phyloP scores from a whole-genome alignment of 2,113 vertebrate genomes.

The Coturnix japonica region DNA sequence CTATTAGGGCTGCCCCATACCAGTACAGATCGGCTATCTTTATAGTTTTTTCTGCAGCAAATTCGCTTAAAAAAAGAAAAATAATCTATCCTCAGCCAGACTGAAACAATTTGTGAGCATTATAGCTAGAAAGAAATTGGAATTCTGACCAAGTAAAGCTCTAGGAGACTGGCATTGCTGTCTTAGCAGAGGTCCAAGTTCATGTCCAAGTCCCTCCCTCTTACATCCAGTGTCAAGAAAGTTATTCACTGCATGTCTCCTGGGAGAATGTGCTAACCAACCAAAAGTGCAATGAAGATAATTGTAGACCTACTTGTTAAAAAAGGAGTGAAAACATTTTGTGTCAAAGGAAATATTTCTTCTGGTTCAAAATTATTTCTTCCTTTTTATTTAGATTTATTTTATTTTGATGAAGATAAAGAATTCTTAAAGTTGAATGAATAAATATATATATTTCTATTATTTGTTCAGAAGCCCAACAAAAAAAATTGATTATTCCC shows the following conservation, averaged over 20 bases:
- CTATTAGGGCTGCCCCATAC: background rate
- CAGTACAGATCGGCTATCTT: background rate
- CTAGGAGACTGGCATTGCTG: background rate
- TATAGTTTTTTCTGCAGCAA: background rate
- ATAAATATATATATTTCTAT: background rate
- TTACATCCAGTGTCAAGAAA: background rate
- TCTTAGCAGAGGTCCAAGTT: background rate
- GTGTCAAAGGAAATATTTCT: background rate
- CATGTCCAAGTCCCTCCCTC: background rate
- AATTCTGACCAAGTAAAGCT: background rate
- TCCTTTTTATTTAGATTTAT: background rate
- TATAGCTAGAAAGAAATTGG: background rate
- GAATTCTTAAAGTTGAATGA: background rate
- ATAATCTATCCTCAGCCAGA: background rate
- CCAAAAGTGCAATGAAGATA: slow-evolving; percentile 14
- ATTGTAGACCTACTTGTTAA: background rate
- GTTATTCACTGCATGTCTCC: slow-evolving; percentile 9
- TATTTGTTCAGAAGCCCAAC: background rate
- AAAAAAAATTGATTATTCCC: slow-evolving; percentile 23
- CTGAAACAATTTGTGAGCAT: slow-evolving; percentile 4
- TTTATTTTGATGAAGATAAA: slow-evolving; percentile 1
- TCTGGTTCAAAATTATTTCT: background rate
- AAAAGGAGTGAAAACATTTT: slow-evolving; percentile 7
- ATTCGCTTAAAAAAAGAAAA: background rate
- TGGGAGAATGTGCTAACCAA: slow-evolving; percentile 1